Percentiles rank a stretch among this genome's conserved stretches.
These are phyloP conservation scores for Bos indicus DNA, from an alignment of 2,113 vertebrate species.

Conservation along the genomic window DNA sequence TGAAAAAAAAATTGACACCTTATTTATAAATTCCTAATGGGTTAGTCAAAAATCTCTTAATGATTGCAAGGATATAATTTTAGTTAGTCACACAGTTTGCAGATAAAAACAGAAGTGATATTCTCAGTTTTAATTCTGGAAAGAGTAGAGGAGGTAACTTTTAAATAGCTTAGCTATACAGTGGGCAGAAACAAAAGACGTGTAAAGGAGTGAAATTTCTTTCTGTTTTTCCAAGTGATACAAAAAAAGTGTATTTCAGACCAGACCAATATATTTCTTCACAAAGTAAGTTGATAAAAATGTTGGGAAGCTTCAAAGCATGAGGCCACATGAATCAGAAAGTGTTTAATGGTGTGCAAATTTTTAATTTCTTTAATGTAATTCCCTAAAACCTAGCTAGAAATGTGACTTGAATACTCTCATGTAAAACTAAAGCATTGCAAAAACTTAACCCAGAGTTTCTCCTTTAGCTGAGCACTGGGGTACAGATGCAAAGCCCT, in stretches of 20 bases:
- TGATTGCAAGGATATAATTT: constrained; percentile 19
- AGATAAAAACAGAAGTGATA: constrained; percentile 30
- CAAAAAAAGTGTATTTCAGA: neutral
- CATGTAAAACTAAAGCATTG: neutral
- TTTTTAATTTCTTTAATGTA: neutral
- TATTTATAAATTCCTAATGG: constrained; percentile 24
- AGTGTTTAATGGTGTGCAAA: neutral
- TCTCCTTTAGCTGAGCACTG: neutral
- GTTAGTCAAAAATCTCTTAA: constrained; percentile 24
- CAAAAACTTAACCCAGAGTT: neutral
- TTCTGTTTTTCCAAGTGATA: neutral
- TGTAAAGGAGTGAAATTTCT: neutral
- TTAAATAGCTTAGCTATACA: constrained; percentile 2
- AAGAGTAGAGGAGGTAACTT: constrained; percentile 26
- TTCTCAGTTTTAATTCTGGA: constrained; percentile 41
- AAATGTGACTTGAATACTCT: neutral
- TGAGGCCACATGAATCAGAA: neutral
- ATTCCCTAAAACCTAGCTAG: neutral
- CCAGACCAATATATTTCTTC: neutral
- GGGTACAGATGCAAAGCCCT: neutral
- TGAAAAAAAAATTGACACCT: neutral
- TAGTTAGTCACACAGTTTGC: neutral
- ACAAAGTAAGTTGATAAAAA: neutral
- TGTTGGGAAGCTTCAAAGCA: neutral
- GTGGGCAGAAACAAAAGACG: neutral